Conservation (phyloP, 2,113 vertebrate species). For the Paradoxurus hermaphroditus region DNA sequence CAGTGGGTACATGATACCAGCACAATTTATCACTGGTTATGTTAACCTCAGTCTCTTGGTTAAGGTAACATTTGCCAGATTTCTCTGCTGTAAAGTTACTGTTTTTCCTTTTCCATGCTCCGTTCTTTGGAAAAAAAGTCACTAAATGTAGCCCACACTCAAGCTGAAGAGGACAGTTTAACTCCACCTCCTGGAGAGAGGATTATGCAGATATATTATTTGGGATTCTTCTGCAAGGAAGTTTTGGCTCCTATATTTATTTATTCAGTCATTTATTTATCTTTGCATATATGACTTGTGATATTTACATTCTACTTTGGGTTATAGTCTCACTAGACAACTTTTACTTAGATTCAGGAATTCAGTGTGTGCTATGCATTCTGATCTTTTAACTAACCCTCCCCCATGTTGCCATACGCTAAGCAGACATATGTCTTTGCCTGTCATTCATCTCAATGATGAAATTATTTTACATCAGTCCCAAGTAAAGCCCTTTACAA, state of each 20-base stretch:
- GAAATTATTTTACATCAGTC: not conserved
- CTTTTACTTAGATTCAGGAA: constrained; percentile 32
- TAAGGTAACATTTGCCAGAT: not conserved
- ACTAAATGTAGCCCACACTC: not conserved
- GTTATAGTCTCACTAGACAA: not conserved
- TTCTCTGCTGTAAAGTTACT: not conserved
- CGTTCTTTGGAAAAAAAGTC: not conserved
- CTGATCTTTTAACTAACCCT: not conserved
- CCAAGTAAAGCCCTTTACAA: not conserved
- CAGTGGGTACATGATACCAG: not conserved
- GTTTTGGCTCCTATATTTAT: not conserved
- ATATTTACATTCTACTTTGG: not conserved
- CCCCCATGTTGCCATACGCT: not conserved
- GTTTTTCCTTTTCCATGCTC: not conserved
- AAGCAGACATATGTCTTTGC: not conserved
- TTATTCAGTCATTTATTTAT: not conserved
- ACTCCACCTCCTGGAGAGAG: not conserved
- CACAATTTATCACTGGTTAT: not conserved
- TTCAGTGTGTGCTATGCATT: not conserved
- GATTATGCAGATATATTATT: not conserved
- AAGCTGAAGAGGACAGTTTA: not conserved
- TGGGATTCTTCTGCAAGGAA: not conserved
- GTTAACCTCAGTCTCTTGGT: not conserved
- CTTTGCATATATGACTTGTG: not conserved
- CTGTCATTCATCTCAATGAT: not conserved